Evolutionary conservation across 2,113 vertebrate genomes (phyloP).

Genomic region (Hylia prasina): DNA sequence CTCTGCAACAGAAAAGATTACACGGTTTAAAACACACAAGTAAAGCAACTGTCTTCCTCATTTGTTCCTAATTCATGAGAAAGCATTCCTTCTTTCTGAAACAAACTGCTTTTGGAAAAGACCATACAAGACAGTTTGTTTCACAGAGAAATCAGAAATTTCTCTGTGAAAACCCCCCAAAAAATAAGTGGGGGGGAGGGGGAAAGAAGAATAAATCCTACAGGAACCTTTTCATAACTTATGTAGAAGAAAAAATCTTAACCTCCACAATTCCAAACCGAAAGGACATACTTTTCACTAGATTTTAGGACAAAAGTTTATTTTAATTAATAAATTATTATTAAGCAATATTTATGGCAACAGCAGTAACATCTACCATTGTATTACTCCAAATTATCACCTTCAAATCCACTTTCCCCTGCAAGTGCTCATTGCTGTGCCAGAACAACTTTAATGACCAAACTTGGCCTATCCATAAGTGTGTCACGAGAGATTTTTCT

Average conservation of each 20-base stretch:
- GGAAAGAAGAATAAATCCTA: not conserved
- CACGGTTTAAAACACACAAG: not conserved
- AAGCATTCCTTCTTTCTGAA: not conserved
- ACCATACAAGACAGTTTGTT: not conserved
- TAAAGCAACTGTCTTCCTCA: not conserved
- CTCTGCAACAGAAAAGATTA: constrained; percentile 54
- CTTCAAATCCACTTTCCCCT: not conserved
- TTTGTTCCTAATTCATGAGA: not conserved
- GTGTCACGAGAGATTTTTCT: not conserved
- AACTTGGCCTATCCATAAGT: not conserved
- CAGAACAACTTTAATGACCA: not conserved
- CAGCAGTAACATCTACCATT: not conserved
- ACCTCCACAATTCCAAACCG: not conserved
- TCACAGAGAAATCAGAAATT: not conserved
- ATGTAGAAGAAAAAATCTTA: not conserved
- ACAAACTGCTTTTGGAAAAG: not conserved
- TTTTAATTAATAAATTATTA: not conserved
- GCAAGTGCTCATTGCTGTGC: not conserved
- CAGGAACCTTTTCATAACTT: not conserved
- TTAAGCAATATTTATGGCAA: not conserved
- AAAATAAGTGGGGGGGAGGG: not conserved
- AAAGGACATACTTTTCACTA: not conserved
- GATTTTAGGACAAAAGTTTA: not conserved
- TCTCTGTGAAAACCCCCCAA: not conserved
- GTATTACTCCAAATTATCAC: not conserved